phyloP scores from a whole-genome alignment of 2,113 vertebrate species.

The Aptenodytes patagonicus region DNA sequence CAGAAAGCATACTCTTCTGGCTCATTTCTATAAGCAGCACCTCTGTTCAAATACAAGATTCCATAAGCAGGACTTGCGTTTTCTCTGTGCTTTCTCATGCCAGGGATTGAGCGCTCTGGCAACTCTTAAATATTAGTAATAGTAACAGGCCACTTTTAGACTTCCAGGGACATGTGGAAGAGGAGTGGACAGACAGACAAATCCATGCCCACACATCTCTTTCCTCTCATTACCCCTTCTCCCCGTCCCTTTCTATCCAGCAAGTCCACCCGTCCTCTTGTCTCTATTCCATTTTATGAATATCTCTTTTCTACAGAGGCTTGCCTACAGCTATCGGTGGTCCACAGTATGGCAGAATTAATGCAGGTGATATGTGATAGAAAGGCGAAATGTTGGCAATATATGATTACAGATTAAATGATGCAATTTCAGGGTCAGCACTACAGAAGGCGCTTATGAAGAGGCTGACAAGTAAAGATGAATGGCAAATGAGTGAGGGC shows the following conservation, averaged over 20 bases:
- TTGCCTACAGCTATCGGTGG: neutral
- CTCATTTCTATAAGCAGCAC: neutral
- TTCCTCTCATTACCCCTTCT: neutral
- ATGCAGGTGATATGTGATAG: slow-evolving; percentile 17
- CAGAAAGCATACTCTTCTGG: slow-evolving; percentile 9
- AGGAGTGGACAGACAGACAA: neutral
- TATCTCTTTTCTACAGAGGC: neutral
- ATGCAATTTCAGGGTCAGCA: slow-evolving; percentile 60
- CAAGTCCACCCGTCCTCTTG: neutral
- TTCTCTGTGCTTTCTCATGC: neutral
- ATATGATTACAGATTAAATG: slow-evolving; percentile 61
- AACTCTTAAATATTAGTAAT: neutral
- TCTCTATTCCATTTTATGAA: neutral
- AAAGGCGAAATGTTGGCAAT: slow-evolving; percentile 45
- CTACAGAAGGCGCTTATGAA: slow-evolving; percentile 27
- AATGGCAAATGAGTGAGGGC: slow-evolving; percentile 19
- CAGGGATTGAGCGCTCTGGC: neutral
- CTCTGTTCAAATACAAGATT: neutral
- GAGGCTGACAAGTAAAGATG: slow-evolving; percentile 41
- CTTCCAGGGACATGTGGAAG: neutral
- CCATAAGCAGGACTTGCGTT: neutral
- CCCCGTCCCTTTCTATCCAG: neutral
- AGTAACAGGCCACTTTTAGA: neutral
- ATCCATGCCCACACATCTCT: neutral
- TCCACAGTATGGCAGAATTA: slow-evolving; percentile 14